These are phyloP conservation scores for Onychostruthus taczanowskii DNA, from an alignment of 2,113 vertebrate genomes.

Conservation along the genomic window DNA sequence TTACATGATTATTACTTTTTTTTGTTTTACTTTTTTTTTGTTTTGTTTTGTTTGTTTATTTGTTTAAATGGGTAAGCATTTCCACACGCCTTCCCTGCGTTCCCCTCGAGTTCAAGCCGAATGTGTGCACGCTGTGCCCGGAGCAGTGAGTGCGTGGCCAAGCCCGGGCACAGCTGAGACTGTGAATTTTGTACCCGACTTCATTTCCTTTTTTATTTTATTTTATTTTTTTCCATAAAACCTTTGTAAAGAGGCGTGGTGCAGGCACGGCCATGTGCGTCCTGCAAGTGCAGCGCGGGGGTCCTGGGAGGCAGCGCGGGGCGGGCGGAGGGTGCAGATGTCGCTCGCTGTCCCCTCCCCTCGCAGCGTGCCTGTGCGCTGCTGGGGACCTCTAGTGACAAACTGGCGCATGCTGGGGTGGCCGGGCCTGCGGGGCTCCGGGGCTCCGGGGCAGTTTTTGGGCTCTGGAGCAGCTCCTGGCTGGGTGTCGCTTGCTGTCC, in stretches of 20 bases:
- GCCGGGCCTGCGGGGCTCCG: rapidly evolving
- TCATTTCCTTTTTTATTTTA: background rate
- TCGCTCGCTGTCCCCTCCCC: background rate
- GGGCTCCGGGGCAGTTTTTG: rapidly evolving
- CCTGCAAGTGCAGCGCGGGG: background rate
- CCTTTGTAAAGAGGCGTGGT: background rate
- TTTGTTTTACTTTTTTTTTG: background rate
- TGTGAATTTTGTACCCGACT: conserved; percentile 32
- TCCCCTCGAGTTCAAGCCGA: background rate
- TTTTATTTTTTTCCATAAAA: background rate
- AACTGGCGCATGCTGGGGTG: background rate
- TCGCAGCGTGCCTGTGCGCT: background rate
- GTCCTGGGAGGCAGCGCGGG: background rate
- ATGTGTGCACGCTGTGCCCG: background rate
- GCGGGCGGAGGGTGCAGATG: rapidly evolving
- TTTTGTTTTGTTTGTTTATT: background rate
- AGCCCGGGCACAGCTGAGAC: background rate
- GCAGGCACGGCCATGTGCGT: background rate
- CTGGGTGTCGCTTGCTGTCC: background rate
- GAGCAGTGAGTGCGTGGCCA: background rate
- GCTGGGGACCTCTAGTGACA: conserved; percentile 54
- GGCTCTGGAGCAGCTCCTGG: background rate
- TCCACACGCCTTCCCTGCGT: background rate
- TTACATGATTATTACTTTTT: background rate
- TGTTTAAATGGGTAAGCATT: background rate